Base-by-base conservation (phyloP, 2,797 vertebrate genomes). In the Pelobates cultripes region DNA sequence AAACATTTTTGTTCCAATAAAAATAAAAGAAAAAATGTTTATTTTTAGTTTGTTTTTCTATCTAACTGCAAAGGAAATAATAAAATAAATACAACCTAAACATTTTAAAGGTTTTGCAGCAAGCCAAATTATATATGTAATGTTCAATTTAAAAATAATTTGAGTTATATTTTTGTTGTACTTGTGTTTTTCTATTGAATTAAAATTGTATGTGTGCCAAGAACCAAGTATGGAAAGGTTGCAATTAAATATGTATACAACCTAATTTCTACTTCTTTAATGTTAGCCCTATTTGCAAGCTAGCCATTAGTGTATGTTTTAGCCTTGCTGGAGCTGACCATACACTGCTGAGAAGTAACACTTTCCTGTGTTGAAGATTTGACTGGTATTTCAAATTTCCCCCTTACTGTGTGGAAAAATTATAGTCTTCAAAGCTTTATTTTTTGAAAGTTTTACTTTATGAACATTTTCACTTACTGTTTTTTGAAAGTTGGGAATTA, bases 401-500 rank as follows among this genome's bases (percentile, higher is more conserved):
- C 15, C 44, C 17, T 71, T 2, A 9, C 43, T 71, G 69, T 71
- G 44, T 45, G 17, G 68, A 28, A 71, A 71, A 71, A 71, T 71
- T 47, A 71, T 10, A 47, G 15, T 71, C 12, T 28, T 51, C 69
- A 71, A n/a, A 47, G 0, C 8, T 4, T 55, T 73, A 73, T 41
- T 73, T 45, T 73, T 14, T 73, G 70, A 73, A 55, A 41, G 70
- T 73, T 73, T 72, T 40, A 17, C 70, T 72, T 55, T 73, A 55
- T 73, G 47, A 40, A 40, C 47, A 55, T 53, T 53, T 73, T 10
- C 12, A 12, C n/a, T 44, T 60, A 60, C 13, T 71, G 43, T 71
- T 51, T 71, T 47, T 47, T 6, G 44, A 71, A 43, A 4, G 42
- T 43, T 14, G 43, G 40, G n/a, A 45, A 12, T 15, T 28, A 47